These are phyloP conservation scores for Picathartes gymnocephalus DNA, from an alignment of 2,113 vertebrate genomes.

Conservation along the genomic window DNA sequence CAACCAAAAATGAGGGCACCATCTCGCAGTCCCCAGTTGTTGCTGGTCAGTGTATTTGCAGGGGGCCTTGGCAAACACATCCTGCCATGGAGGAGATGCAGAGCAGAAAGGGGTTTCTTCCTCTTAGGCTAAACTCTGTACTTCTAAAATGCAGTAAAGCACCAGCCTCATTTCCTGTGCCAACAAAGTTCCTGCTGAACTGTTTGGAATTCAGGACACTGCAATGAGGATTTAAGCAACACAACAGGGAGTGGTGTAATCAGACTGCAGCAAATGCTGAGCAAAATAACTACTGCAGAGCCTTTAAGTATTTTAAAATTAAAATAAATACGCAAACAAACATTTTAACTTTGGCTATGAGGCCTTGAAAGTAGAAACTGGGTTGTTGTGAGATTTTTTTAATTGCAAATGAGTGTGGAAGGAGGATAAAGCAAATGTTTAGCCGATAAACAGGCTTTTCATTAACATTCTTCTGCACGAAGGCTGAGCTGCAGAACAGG, in stretches of 20 bases:
- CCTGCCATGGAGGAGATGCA: neutral
- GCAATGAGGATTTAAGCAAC: neutral
- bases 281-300: neutral
- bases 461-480: neutral
- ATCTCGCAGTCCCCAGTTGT: neutral
- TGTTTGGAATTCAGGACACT: conserved; percentile 35
- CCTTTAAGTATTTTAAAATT: neutral
- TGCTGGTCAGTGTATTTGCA: neutral
- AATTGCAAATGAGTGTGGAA: neutral
- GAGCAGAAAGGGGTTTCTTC: neutral
- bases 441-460: neutral
- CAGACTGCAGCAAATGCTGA: neutral
- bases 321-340: neutral
- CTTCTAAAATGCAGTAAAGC: neutral
- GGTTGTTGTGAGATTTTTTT: neutral
- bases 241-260: neutral
- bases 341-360: neutral
- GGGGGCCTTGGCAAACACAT: neutral
- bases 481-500: neutral
- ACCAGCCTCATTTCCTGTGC: neutral
- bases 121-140: neutral
- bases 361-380: neutral
- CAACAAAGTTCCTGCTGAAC: conserved; percentile 2
- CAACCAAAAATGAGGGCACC: neutral
- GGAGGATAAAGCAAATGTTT: neutral